phyloP scores from a whole-genome alignment of 2,888 invertebrate genomes.

The Pseudococcus viburni region DNA sequence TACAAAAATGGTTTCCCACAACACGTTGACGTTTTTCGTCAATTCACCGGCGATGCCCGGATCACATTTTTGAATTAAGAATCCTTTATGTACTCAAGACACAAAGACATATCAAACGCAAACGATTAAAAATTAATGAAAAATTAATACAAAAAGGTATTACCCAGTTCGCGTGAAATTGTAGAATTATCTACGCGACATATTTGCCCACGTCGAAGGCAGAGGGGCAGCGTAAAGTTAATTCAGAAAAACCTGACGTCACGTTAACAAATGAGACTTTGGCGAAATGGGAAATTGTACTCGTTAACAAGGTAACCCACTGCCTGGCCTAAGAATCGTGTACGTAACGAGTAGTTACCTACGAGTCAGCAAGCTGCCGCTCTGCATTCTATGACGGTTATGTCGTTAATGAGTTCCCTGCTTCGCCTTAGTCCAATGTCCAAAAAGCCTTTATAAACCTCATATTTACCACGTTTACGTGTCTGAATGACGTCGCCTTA shows the following conservation, averaged over 20 bases:
- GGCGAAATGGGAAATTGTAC: slow-evolving; percentile 27
- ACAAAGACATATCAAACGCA: neutral
- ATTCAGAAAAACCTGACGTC: slow-evolving; percentile 34
- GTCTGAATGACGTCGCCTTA: slow-evolving; percentile 16
- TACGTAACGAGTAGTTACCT: neutral
- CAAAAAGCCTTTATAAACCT: slow-evolving; percentile 33
- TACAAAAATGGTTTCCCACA: too few species aligned
- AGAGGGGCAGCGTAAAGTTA: neutral
- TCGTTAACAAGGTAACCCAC: slow-evolving; percentile 35
- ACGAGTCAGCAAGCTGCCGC: neutral
- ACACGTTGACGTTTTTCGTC: too few species aligned
- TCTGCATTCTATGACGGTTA: slow-evolving; percentile 47
- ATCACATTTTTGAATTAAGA: too few species aligned
- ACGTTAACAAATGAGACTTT: slow-evolving; percentile 13
- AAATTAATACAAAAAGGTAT: neutral
- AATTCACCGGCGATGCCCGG: too few species aligned
- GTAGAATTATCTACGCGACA: slow-evolving; percentile 15
- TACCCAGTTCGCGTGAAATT: neutral
- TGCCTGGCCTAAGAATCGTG: neutral
- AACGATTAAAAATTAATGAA: neutral
- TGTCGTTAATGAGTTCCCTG: slow-evolving; percentile 32
- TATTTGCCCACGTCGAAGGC: neutral
- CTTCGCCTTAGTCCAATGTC: neutral
- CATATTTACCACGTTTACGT: slow-evolving; percentile 21
- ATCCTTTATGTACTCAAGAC: too few species aligned